A percentile compares a stretch with the other conserved stretches of the same genome.
phyloP scores from a whole-genome alignment of 1,140 invertebrate genomes.

The Caenorhabditis inopinata region DNA sequence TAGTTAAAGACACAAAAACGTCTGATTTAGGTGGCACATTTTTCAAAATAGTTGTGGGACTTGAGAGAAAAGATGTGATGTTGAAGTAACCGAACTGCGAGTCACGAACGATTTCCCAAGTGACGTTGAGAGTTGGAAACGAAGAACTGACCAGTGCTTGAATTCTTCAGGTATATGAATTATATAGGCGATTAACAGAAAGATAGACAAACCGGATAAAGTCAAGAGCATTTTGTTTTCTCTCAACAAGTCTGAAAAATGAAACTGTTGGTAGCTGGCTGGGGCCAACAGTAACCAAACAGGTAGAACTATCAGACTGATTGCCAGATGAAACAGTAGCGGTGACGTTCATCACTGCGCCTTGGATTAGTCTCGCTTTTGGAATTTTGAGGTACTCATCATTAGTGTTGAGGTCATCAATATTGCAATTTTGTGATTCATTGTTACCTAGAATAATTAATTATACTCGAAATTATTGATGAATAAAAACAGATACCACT shows the following conservation, averaged over 20 bases:
- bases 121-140: neutral
- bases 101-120: neutral
- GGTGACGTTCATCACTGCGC: neutral
- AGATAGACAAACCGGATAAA: neutral
- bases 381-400: neutral
- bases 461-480: no score
- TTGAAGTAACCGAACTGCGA: neutral
- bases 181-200: no score
- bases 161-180: neutral
- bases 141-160: constrained; percentile 2
- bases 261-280: neutral
- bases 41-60: neutral
- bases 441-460: neutral
- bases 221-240: constrained; percentile 2
- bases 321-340: neutral
- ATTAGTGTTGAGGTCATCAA: neutral
- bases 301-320: neutral
- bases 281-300: neutral
- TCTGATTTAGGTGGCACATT: constrained; percentile 3
- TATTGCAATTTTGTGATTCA: neutral
- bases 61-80: neutral
- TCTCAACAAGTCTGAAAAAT: neutral
- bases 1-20: neutral
- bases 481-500: neutral
- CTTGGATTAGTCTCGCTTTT: neutral